These are phyloP conservation scores for Lycaon pictus DNA, from an alignment of 2,113 vertebrate genomes.

Conservation along the genomic window DNA sequence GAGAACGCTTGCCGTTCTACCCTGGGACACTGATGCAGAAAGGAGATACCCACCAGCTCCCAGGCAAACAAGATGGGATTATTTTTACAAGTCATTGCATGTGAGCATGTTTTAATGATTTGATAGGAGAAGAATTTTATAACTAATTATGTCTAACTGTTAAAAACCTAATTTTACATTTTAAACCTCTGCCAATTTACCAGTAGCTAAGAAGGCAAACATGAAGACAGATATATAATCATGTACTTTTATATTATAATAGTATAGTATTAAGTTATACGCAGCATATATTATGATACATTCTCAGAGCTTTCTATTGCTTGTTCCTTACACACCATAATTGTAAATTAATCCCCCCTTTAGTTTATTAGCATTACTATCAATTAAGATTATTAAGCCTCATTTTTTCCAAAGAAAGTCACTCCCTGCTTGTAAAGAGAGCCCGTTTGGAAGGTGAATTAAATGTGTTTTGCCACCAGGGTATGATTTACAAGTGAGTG, in stretches of 20 bases:
- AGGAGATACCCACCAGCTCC: not conserved
- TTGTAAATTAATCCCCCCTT: slow-evolving; percentile 41
- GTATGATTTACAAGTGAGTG: not conserved
- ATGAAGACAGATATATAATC: slow-evolving; percentile 42
- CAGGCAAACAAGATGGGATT: not conserved
- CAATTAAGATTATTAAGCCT: slow-evolving; percentile 61
- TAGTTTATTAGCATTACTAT: slow-evolving; percentile 56
- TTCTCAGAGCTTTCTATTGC: not conserved
- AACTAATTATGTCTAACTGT: slow-evolving; percentile 60
- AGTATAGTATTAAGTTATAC: not conserved
- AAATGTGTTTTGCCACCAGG: not conserved
- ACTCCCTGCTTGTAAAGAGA: slow-evolving; percentile 31
- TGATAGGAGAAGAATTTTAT: slow-evolving; percentile 64
- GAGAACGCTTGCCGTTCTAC: slow-evolving; percentile 21
- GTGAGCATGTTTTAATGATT: slow-evolving; percentile 49
- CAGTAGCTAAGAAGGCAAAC: slow-evolving; percentile 37
- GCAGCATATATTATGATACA: not conserved
- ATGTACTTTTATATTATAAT: slow-evolving; percentile 30
- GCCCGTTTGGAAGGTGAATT: not conserved
- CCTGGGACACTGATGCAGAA: slow-evolving; percentile 28
- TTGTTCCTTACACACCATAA: slow-evolving; percentile 39
- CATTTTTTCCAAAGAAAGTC: slow-evolving; percentile 41
- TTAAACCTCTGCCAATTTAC: slow-evolving; percentile 54
- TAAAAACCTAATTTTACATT: slow-evolving; percentile 74
- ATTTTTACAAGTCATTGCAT: slow-evolving; percentile 51